Percentiles rank a stretch among this genome's conserved stretches.
Conservation (phyloP, 1,140 invertebrate species). For the Acyrthosiphon pisum region DNA sequence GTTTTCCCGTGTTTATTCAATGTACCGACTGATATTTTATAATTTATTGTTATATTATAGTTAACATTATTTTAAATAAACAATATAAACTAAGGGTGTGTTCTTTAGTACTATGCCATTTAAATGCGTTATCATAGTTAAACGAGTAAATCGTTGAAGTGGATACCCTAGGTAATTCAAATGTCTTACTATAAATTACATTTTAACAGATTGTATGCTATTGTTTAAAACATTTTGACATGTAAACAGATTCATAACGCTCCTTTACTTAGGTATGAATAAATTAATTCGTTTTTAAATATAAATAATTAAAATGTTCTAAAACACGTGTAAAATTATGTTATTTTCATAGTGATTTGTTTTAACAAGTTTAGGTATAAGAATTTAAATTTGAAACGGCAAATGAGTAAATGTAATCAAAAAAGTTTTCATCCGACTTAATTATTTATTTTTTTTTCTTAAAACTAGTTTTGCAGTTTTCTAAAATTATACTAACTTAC, state of each 20-base stretch:
- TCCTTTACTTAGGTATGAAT: neutral
- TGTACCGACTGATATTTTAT: neutral
- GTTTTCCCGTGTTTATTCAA: neutral
- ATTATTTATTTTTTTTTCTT: neutral
- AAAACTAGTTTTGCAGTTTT: neutral
- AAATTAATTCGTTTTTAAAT: neutral
- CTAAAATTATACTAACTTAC: neutral
- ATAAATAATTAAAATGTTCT: neutral
- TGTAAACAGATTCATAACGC: neutral
- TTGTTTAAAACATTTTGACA: conserved; percentile 10
- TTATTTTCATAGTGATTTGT: neutral
- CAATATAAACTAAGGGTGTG: neutral
- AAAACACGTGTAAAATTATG: neutral
- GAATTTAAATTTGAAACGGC: neutral
- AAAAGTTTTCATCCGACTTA: neutral
- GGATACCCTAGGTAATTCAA: neutral
- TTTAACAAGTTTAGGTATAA: neutral
- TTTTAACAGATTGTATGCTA: neutral
- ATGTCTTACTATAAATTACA: neutral
- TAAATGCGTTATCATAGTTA: neutral
- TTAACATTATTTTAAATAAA: neutral
- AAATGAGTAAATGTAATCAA: neutral
- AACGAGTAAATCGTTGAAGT: neutral
- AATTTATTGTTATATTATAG: neutral
- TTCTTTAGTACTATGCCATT: neutral